Base-by-base conservation (phyloP, 1,140 invertebrate species). In the Dinoponera quadriceps region DNA sequence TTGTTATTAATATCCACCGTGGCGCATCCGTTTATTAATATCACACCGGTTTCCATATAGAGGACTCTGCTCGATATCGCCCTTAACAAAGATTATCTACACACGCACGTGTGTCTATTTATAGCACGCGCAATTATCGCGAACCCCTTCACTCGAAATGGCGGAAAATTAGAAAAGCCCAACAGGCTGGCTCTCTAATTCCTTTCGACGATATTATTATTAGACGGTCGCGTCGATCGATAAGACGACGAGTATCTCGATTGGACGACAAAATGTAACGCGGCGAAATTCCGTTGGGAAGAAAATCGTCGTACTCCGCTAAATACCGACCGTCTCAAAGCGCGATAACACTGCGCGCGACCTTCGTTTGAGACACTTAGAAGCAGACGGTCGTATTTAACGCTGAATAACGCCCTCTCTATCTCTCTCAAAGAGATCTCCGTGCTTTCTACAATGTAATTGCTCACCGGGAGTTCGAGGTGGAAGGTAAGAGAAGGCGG, bases 401-500 rank as follows among this genome's bases (percentile, higher is more conserved):
- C 29, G 38, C 38, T 44, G 38, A 44, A 44, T 44, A 44, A 44
- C 38, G 38, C 38, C 38, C 38, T 9, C 7, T 33, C 33, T 33
- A 3, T 7, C 11, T 44, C 4, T 57, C 33, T 54, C 18, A 33
- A 22, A 5, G 59, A 60, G 86, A 77, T n/a, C 69, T 59, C 85
- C 74, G 29, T 54, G 80, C 71, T 89, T 89, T 87, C 85, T 89
- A 82, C 54, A 83, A 83, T 65, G 65, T 78, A 38, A 59, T 82
- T 78, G 57, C 54, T 63, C 51, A 51, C 22, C 54, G 51, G 74
- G 74, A 68, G 73, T 62, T 62, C 33, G 25, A 78, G 66, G 55
- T 68, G 60, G 38, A 63, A 75, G 69, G 48, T 66, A 82, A 75
- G 83, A 85, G 86, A 86, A 69, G 80, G 88, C 85, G 85, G 89